A percentile compares a stretch with the other conserved stretches of the same genome.
phyloP scores from a whole-genome alignment of 2,888 invertebrate genomes.

The Drosophila macrospina region DNA sequence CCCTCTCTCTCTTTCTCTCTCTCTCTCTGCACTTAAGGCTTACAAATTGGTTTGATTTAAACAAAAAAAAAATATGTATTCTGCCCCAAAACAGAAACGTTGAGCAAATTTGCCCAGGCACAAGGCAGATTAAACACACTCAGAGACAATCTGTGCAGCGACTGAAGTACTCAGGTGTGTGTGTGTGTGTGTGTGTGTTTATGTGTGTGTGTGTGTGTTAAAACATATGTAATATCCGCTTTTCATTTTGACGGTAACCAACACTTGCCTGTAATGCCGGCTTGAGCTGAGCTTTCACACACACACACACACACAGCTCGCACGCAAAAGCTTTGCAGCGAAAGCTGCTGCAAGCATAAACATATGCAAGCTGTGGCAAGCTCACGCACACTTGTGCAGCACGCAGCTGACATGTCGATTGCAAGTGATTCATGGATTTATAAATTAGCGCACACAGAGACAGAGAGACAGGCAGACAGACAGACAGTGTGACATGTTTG shows the following conservation, averaged over 20 bases:
- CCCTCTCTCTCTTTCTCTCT: neutral
- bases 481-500: slow-evolving; percentile 1
- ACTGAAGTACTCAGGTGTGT: slow-evolving; percentile 52
- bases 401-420: slow-evolving; percentile 2
- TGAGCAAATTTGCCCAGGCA: slow-evolving; percentile 61
- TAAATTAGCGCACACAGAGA: slow-evolving; percentile 17
- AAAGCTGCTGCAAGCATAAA: neutral
- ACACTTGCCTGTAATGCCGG: neutral
- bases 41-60: slow-evolving; percentile 77
- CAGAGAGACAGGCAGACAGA: neutral
- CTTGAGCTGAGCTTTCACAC: slow-evolving; percentile 15
- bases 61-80: slow-evolving; percentile 13
- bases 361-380: slow-evolving; percentile 20
- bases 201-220: too few relatives aligned
- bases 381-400: slow-evolving; percentile 23
- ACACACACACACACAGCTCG: neutral
- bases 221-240: too few relatives aligned
- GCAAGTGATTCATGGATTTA: slow-evolving; percentile 20
- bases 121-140: slow-evolving; percentile 56
- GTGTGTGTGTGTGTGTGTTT: neutral
- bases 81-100: slow-evolving; percentile 32
- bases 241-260: too few relatives aligned
- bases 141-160: slow-evolving; percentile 42
- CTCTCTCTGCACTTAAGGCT: slow-evolving; percentile 75
- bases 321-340: slow-evolving; percentile 9